Base-by-base conservation (phyloP, 2,797 vertebrate species). In the Channa striata region DNA sequence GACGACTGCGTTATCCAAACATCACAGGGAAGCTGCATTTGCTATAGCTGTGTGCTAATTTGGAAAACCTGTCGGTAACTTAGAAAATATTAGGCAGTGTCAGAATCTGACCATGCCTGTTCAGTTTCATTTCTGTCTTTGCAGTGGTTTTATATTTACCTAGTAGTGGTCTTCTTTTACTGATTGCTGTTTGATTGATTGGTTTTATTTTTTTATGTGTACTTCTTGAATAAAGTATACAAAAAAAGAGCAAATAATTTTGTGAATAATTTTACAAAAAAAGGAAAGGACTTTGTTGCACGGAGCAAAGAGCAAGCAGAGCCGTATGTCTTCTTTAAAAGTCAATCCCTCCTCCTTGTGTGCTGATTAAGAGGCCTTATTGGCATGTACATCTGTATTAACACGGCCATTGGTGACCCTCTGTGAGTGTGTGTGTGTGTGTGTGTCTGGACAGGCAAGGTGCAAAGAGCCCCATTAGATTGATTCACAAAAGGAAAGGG, bases 351-450 rank as follows among this genome's bases (percentile, higher is more conserved):
- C 72, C 83, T 90, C 90, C 91, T 90, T 93, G 92, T 93, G 85
- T 89, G 87, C 92, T 92, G 89, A 93, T 94, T 93, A 94, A 87
- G 87, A 91, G 83, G 80, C 87, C 90, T 93, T 93, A 94, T 95
- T 95, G 93, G 91, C 93, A 93, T 93, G 91, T 94, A 93, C 89
- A 92, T 63, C 87, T 72, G 77, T 91, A 91, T 95, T 95, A 94
- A 91, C 87, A 82, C 57, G 62, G 77, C 82, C 59, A 78, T 81
- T 60, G 64, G 84, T 86, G 80, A 85, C 86, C 78, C 85, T 70
- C 56, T 47, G 44, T 66, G 25, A 30, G 66, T 65, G 68, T 66
- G 64, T 70, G 71, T 76, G 54, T 74, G 71, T 63, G 74, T 65
- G 66, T 72, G 68, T 74, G 77, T 71, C 49, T 80, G 79, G 52